Conservation (phyloP, 2,888 invertebrate species). For the Trachelus troglodyta region DNA sequence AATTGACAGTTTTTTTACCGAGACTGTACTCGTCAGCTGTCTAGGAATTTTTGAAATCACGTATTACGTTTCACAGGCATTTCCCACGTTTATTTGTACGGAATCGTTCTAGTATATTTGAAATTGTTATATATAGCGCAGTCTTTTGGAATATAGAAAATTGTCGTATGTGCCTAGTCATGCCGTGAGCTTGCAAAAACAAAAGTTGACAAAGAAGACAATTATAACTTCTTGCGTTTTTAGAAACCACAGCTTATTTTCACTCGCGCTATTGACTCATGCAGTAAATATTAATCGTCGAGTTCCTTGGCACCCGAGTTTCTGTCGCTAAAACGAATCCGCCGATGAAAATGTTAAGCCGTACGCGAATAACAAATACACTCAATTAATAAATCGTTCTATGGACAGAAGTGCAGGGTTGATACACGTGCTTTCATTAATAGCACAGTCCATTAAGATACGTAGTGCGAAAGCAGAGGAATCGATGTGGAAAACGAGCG, state of each 20-base stretch:
- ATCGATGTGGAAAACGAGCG: slow-evolving; percentile 20
- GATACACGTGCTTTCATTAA: background rate
- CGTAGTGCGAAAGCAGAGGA: background rate
- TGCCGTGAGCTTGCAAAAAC: background rate
- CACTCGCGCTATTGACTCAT: background rate
- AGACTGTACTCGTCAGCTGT: background rate
- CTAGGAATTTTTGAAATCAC: background rate
- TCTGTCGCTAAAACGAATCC: background rate
- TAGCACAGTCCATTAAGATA: background rate
- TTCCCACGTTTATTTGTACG: background rate
- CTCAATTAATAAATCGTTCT: background rate
- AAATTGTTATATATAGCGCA: background rate
- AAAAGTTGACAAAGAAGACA: background rate
- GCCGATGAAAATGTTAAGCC: background rate
- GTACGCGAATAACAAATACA: background rate
- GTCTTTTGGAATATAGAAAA: background rate
- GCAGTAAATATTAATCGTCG: background rate
- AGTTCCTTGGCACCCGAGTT: background rate
- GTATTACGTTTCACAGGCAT: background rate
- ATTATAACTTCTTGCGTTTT: background rate
- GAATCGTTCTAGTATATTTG: background rate
- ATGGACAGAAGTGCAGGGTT: background rate
- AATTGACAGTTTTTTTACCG: too few species aligned
- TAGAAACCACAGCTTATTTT: background rate
- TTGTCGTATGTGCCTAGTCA: background rate